A percentile compares a stretch with the other conserved stretches of the same genome.
These are phyloP conservation scores for Glossophaga mutica DNA, from an alignment of 2,797 vertebrate genomes.

Conservation along the genomic window DNA sequence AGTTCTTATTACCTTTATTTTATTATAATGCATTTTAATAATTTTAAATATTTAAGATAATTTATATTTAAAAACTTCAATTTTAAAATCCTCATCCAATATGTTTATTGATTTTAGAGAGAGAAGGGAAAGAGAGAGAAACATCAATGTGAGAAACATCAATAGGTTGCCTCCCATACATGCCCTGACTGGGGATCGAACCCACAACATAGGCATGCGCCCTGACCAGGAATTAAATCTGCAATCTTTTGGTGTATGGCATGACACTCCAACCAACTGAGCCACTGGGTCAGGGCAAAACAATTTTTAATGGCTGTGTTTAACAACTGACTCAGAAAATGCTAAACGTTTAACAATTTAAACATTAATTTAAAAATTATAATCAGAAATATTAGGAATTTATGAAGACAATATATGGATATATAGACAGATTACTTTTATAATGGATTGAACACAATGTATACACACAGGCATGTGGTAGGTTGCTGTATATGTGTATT, in stretches of 20 bases:
- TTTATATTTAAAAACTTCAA: not conserved
- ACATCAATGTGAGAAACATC: not conserved
- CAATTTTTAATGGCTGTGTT: not conserved
- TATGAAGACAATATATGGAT: not conserved
- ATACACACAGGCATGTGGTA: not conserved
- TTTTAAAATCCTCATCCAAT: not conserved
- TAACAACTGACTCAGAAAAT: not conserved
- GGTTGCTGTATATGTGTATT: not conserved
- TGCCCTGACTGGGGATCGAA: not conserved
- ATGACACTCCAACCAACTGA: not conserved
- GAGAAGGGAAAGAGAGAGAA: not conserved
- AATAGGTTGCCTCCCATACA: not conserved
- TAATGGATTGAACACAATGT: not conserved
- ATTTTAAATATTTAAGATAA: not conserved
- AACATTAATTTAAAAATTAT: conserved; percentile 12
- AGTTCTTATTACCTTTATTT: not conserved
- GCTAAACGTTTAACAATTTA: not conserved
- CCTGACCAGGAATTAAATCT: not conserved
- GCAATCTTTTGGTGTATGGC: not conserved
- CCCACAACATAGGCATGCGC: not conserved
- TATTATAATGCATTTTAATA: not conserved
- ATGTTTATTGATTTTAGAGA: not conserved
- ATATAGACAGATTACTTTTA: not conserved
- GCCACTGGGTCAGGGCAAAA: not conserved
- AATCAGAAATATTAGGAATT: conserved; percentile 17